A percentile compares a stretch with the other conserved stretches of the same genome.
Evolutionary conservation across 1,140 invertebrate species (phyloP).

Genomic region (Drosophila busckii): DNA sequence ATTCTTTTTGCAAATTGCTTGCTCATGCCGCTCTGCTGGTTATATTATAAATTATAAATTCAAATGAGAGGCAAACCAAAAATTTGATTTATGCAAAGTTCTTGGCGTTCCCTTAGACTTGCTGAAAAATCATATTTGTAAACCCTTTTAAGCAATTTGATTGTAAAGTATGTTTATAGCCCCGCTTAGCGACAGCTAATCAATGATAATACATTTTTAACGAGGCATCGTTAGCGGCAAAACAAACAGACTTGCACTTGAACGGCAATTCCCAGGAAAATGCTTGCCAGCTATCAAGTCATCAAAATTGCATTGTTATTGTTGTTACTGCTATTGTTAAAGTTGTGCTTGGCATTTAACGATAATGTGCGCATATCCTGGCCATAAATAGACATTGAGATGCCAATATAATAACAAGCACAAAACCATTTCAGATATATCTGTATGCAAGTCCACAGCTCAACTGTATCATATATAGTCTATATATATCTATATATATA

Average conservation of each 20-base stretch:
- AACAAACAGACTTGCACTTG: conserved; percentile 22
- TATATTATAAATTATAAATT: conserved; percentile 39
- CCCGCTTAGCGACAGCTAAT: conserved; percentile 40
- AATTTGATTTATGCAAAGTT: conserved; percentile 51
- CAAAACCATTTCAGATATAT: conserved; percentile 14
- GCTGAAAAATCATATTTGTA: conserved; percentile 1
- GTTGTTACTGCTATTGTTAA: conserved; percentile 24
- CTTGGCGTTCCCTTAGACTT: too few relatives aligned
- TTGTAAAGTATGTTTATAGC: conserved; percentile 3
- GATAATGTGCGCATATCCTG: conserved; percentile 66
- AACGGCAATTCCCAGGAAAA: conserved; percentile 58
- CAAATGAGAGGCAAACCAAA: conserved; percentile 31
- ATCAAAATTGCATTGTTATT: conserved; percentile 64
- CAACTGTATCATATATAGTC: conserved; percentile 11
- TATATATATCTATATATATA: neutral
- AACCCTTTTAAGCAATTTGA: conserved; percentile 29
- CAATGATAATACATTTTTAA: conserved; percentile 74
- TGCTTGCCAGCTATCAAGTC: conserved; percentile 55
- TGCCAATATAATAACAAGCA: conserved; percentile 32
- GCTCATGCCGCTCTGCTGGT: too few relatives aligned
- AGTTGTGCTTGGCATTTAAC: conserved; percentile 50
- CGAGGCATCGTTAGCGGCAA: conserved; percentile 50
- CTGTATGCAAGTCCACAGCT: conserved; percentile 35
- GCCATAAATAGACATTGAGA: conserved; percentile 56
- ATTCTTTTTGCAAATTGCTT: too few relatives aligned